A percentile compares a stretch with the other conserved stretches of the same genome.
phyloP scores from a whole-genome alignment of 30 jellyfish, hydroid and myxozoan genomes.

The Calvadosia cruxmelitensis region DNA sequence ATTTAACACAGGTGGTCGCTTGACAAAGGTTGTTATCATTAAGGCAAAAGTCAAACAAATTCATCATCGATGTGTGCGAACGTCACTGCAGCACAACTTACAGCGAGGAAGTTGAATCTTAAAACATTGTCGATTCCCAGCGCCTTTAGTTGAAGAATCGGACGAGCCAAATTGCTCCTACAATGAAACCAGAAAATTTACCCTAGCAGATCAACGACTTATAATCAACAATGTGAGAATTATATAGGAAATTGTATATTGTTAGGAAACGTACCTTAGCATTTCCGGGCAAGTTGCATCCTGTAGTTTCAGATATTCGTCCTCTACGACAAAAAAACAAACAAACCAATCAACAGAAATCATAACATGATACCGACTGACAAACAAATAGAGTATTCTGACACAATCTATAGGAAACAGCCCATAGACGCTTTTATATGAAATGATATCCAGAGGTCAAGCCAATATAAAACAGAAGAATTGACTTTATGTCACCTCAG shows the following conservation, averaged over 20 bases:
- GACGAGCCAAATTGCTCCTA: conserved; percentile 77
- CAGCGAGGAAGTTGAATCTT: conserved; percentile 70
- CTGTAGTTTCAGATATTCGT: conserved; percentile 33
- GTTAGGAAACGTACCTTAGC: conserved; percentile 77
- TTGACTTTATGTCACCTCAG: too few relatives aligned
- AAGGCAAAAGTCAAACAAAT: too few relatives aligned
- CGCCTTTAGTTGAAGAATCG: conserved; percentile 58
- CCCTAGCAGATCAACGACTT: background rate
- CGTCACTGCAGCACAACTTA: too few relatives aligned
- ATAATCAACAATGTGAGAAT: background rate
- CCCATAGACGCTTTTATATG: too few relatives aligned
- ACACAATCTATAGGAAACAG: too few relatives aligned
- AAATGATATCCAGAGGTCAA: too few relatives aligned
- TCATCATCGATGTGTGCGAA: too few relatives aligned
- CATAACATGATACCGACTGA: background rate
- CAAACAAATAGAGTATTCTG: background rate
- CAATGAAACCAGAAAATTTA: background rate
- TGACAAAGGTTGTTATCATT: too few relatives aligned
- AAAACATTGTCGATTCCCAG: conserved; percentile 82
- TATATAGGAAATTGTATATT: background rate
- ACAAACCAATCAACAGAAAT: background rate
- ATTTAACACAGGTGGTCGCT: too few relatives aligned
- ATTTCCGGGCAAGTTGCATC: conserved; percentile 86
- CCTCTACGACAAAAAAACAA: conserved; percentile 24
- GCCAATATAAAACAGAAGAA: too few relatives aligned